Percentiles rank a stretch among this genome's conserved stretches.
These are phyloP conservation scores for Pseudanteris insignis DNA, from an alignment of 2,888 invertebrate species.

Conservation along the genomic window DNA sequence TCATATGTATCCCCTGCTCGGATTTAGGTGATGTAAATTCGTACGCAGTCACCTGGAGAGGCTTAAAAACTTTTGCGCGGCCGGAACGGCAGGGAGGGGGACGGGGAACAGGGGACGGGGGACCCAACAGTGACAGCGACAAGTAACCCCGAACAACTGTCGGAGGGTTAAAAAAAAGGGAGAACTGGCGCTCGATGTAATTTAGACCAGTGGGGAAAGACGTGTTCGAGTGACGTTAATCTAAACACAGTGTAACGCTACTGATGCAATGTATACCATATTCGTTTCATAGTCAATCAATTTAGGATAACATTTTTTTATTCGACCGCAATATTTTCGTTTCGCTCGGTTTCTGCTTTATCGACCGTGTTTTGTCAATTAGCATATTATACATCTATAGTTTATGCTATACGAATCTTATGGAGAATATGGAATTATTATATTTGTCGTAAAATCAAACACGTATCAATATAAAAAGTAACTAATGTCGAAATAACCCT, in stretches of 20 bases:
- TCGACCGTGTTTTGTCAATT: background rate
- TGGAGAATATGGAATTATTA: no score
- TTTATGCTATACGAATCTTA: no score
- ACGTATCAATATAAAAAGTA: no score
- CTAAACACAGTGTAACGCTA: slow-evolving; percentile 19
- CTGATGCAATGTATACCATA: slow-evolving; percentile 14
- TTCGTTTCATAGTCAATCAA: slow-evolving; percentile 20
- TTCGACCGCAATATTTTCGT: background rate
- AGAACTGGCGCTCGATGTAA: slow-evolving; percentile 26
- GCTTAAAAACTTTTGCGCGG: slow-evolving; percentile 20
- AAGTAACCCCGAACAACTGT: slow-evolving; percentile 36
- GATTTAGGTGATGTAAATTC: slow-evolving; percentile 26
- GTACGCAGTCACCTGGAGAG: slow-evolving; percentile 35
- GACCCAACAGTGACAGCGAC: background rate
- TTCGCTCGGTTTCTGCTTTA: background rate
- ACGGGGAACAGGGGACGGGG: no score
- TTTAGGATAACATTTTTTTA: background rate
- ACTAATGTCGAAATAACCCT: no score
- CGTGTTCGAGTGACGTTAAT: slow-evolving; percentile 36
- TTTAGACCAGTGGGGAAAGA: slow-evolving; percentile 38
- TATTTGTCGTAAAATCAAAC: no score
- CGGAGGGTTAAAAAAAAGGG: slow-evolving; percentile 27
- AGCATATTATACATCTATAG: no score
- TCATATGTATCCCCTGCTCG: slow-evolving; percentile 8
- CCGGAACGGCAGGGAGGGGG: background rate